A percentile compares a stretch with the other conserved stretches of the same genome.
Conservation (phyloP, 2,797 vertebrate species). For the Leptatherina wallacei region DNA sequence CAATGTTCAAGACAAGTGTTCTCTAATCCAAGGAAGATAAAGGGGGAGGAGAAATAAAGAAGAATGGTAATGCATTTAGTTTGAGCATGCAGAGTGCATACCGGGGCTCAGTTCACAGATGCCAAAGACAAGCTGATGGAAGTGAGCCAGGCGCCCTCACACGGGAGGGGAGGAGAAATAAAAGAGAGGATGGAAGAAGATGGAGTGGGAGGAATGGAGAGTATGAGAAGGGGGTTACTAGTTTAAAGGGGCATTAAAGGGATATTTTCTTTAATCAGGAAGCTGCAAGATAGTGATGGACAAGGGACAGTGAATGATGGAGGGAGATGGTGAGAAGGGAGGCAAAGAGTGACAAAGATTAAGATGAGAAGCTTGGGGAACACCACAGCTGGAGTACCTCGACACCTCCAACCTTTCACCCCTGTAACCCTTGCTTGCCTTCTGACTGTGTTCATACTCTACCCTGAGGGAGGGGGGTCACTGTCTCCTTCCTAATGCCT, state of each 20-base stretch:
- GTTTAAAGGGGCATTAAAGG: constrained; percentile 52
- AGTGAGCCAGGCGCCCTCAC: constrained; percentile 66
- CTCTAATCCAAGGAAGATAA: constrained; percentile 56
- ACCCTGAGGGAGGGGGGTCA: constrained; percentile 25
- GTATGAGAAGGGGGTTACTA: constrained; percentile 11
- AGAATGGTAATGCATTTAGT: constrained; percentile 67
- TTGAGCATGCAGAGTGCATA: constrained; percentile 67
- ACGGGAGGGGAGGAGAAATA: constrained; percentile 59
- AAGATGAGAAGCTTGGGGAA: constrained; percentile 53
- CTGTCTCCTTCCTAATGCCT: constrained; percentile 32
- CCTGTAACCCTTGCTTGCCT: constrained; percentile 57
- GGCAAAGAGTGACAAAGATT: constrained; percentile 64
- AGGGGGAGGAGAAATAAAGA: constrained; percentile 58
- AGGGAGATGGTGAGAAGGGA: constrained; percentile 41
- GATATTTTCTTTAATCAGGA: constrained; percentile 70
- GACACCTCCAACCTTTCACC: constrained; percentile 43
- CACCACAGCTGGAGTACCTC: constrained; percentile 72
- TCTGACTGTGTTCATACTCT: constrained; percentile 39
- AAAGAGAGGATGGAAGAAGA: constrained; percentile 73
- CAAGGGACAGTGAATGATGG: constrained; percentile 73
- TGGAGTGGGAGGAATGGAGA: constrained; percentile 62
- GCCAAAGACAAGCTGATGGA: constrained; percentile 74
- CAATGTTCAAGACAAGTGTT: constrained; percentile 53
- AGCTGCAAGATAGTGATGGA: constrained; percentile 71
- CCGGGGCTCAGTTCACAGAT: constrained; percentile 59